Base-by-base conservation (phyloP, 2,113 vertebrate genomes). In the Galemys pyrenaicus region DNA sequence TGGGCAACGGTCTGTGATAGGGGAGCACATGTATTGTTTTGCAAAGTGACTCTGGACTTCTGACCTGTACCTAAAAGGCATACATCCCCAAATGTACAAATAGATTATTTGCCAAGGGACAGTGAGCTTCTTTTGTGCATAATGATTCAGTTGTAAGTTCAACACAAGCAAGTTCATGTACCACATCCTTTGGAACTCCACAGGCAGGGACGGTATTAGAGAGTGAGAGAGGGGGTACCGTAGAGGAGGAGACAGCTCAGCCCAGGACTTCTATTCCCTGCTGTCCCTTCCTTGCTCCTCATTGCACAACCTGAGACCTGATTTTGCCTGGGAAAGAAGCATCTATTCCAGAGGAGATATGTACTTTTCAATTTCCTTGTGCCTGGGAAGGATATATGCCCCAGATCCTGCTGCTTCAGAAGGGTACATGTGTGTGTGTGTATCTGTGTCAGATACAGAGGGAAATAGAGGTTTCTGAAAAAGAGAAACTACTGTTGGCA, bases 161-260 rank as follows among this genome's bases (percentile, higher is more conserved):
- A 26, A 5, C 22, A 20, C 6, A 17, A 28, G 54, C 8, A 64
- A 56, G 11, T 5, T 44, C 7, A 16, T 4, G 13, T 4, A n/a
- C 41, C 65, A 0, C 39, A 13, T 0, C 28, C 28, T 35, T 0
- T 26, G 9, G 17, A 44, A 37, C 2, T 30, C 26, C 20, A 10
- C 41, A 3, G 9, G 22, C 16, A 1, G 4, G 22, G 30, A 5
- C 13, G 30, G 7, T 30, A 12, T n/a, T 9, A 13, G 30, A 26
- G 62, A 24, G 78, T 11, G 30, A 35, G 19, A 10, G 30, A 9
- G 12, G 2, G n/a, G 8, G 65, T 5, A 32, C 28, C 2, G 44
- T 1, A 20, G 54, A 1, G 32, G 7, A 8, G 5, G 13, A 0
- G 10, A 28, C 5, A 15, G 37, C 32, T 30, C 13, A 5, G 3